A percentile compares a stretch with the other conserved stretches of the same genome.
phyloP scores from a whole-genome alignment of 2,113 vertebrate genomes.

The Cygnus buccinator region DNA sequence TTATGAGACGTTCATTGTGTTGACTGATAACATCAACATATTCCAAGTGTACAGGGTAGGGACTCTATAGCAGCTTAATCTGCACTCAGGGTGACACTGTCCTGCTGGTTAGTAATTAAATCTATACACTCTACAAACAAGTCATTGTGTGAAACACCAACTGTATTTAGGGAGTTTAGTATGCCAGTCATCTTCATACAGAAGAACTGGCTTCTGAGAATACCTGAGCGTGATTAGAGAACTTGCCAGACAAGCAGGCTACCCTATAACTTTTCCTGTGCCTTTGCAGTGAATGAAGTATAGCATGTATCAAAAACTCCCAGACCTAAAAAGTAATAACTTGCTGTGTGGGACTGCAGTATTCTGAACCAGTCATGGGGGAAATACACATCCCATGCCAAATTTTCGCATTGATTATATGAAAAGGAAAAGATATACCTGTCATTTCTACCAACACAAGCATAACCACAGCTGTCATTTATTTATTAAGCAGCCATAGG shows the following conservation, averaged over 20 bases:
- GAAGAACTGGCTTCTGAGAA: neutral
- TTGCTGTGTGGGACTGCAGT: neutral
- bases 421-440: neutral
- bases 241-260: neutral
- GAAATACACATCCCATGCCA: neutral
- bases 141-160: neutral
- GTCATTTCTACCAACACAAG: neutral
- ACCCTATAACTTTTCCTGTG: neutral
- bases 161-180: neutral
- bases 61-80: neutral
- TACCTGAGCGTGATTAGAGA: neutral
- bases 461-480: neutral
- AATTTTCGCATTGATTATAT: neutral
- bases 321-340: neutral
- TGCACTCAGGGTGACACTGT: neutral
- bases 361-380: neutral
- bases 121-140: neutral
- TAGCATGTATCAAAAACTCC: neutral
- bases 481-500: neutral
- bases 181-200: neutral
- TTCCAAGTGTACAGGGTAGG: neutral
- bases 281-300: neutral
- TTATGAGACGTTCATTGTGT: neutral
- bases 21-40: slow-evolving; percentile 2
- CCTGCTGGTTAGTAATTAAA: slow-evolving; percentile 22